phyloP scores from a whole-genome alignment of 1,140 invertebrate genomes.

The Tribolium madens region DNA sequence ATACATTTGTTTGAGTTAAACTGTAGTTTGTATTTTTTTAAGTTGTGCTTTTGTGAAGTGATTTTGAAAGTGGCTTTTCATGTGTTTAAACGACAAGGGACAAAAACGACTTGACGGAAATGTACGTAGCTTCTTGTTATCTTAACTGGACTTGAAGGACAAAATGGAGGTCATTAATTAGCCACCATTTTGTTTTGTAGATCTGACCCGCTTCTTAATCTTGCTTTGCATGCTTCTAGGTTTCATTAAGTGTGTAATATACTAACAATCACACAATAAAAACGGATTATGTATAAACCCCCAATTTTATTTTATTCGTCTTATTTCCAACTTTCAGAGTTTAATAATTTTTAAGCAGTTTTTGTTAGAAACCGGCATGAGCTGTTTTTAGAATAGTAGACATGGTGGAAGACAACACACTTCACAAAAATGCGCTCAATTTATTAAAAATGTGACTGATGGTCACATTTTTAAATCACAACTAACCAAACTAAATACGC shows the following conservation, averaged over 20 bases:
- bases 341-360: constrained; percentile 44
- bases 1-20: constrained; percentile 21
- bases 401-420: constrained; percentile 33
- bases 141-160: background rate
- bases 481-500: constrained; percentile 45
- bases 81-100: constrained; percentile 43
- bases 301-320: constrained; percentile 13
- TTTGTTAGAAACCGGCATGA: constrained; percentile 50
- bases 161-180: background rate
- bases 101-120: constrained; percentile 39
- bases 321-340: constrained; percentile 39
- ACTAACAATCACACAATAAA: constrained; percentile 52
- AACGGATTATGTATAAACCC: constrained; percentile 50
- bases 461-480: constrained; percentile 1
- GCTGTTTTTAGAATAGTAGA: constrained; percentile 51
- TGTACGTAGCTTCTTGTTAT: constrained; percentile 52
- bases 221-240: constrained; percentile 41
- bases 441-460: background rate
- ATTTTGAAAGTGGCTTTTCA: constrained; percentile 40
- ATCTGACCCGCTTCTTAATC: constrained; percentile 44
- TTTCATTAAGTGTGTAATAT: constrained; percentile 44
- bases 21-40: constrained; percentile 47
- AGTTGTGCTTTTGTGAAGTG: constrained; percentile 54
- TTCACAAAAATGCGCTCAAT: constrained; percentile 1
- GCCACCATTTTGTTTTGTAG: background rate